These are phyloP conservation scores for Schizaphis graminum DNA, from an alignment of 2,888 invertebrate species.

Conservation along the genomic window DNA sequence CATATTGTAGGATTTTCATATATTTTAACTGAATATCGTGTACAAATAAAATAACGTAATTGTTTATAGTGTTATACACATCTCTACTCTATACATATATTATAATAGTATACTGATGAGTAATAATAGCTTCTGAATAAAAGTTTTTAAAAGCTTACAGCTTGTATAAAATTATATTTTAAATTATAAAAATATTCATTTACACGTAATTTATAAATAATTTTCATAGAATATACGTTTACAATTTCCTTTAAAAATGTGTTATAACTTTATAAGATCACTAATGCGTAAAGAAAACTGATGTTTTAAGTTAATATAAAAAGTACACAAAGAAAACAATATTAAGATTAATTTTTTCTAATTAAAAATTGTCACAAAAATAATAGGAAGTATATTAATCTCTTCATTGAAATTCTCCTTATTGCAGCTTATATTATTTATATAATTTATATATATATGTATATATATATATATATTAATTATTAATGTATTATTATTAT, in stretches of 20 bases:
- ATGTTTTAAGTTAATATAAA: too few species aligned
- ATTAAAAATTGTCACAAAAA: background rate
- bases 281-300: background rate
- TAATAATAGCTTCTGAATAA: background rate
- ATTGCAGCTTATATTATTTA: background rate
- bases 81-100: too few species aligned
- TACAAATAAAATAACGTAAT: background rate
- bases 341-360: background rate
- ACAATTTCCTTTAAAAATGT: background rate
- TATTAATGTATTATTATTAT: too few species aligned
- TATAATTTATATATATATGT: background rate
- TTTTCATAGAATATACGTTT: background rate
- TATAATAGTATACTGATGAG: background rate
- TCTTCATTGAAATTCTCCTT: background rate
- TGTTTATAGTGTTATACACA: background rate
- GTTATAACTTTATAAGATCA: background rate
- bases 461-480: too few species aligned
- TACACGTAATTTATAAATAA: background rate
- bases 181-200: background rate
- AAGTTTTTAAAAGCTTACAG: background rate
- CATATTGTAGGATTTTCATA: background rate
- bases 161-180: background rate
- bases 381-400: background rate
- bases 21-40: background rate
- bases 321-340: background rate